Evolutionary conservation across 1,140 invertebrate genomes (phyloP), one percentile per base, ranked within the genome.

Genomic region (Nylanderia fulva): DNA sequence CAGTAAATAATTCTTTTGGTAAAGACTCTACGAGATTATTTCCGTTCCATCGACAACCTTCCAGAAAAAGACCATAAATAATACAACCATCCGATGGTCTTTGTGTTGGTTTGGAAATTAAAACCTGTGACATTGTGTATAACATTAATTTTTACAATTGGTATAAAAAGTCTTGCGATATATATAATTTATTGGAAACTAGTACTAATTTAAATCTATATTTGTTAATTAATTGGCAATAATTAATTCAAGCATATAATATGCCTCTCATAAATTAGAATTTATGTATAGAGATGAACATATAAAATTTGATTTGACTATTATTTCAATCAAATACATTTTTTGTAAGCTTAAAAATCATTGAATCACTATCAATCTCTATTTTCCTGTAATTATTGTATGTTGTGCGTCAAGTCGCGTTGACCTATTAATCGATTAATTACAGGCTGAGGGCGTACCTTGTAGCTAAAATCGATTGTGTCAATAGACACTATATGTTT

Each of bases 401-500:
- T 13, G 24, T 42, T 45, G 58, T 58, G 27, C 2, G 15, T 68
- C 29, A 54, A 24, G 8, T 39, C 42, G 52, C 9, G 21, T 66
- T 18, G 21, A 58, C 3, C 8, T 7, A 24, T 77, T 29, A 77
- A 77, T 52, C 21, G 36, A 69, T 80, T 82, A 63, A 74, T 74
- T 85, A 60, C 42, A 80, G 52, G 56, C 29, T 68, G 27, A 48
- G 29, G 52, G 13, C 18, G 52, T 86, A 98, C 97, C 95, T 97
- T 93, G 92, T 97, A 98, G 13, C 95, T 95, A 94, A 98, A 98
- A 8, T 95, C 95, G 39, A 98, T 96, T 1, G 96, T 96, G 91
- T 98, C 97, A 42, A 98, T 97, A 21, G 97, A 97, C 39, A 98
- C 95, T 11, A 96, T 93, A 79, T 97, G 95, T 92, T 97, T 97